A percentile compares a stretch with the other conserved stretches of the same genome.
phyloP scores from a whole-genome alignment of 1,140 invertebrate genomes.

The Globodera rostochiensis region DNA sequence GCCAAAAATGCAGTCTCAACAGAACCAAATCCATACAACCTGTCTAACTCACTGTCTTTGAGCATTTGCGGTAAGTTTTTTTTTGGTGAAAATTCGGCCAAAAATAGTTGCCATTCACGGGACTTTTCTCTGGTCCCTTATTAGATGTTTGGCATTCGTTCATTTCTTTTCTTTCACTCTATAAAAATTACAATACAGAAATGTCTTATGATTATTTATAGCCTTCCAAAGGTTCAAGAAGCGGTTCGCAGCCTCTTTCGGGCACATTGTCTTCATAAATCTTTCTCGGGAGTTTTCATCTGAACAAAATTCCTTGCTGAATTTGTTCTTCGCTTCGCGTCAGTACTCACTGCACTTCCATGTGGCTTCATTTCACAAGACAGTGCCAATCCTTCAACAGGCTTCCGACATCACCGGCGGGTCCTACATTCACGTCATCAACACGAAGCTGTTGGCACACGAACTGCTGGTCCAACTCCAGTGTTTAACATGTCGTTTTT shows the following conservation, averaged over 20 bases:
- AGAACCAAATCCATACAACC: slow-evolving; percentile 21
- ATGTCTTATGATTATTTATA: slow-evolving; percentile 19
- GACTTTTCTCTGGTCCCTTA: neutral
- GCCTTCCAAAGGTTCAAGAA: slow-evolving; percentile 42
- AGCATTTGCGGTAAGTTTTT: slow-evolving; percentile 42
- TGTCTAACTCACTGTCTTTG: slow-evolving; percentile 38
- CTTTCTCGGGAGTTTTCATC: slow-evolving; percentile 36
- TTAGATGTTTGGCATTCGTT: neutral
- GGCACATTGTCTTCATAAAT: slow-evolving; percentile 44
- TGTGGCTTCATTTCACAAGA: slow-evolving; percentile 35
- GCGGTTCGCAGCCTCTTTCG: slow-evolving; percentile 28
- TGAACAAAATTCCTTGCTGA: slow-evolving; percentile 46
- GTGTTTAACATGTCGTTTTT: neutral
- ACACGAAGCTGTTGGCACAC: slow-evolving; percentile 26
- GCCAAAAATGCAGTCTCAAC: neutral
- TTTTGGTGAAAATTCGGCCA: neutral
- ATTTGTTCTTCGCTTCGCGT: slow-evolving; percentile 45
- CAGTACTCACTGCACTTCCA: slow-evolving; percentile 38
- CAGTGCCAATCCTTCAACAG: slow-evolving; percentile 49
- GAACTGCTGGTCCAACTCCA: slow-evolving; percentile 33
- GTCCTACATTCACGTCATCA: slow-evolving; percentile 24
- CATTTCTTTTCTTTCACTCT: too few species aligned
- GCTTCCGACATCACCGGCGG: slow-evolving; percentile 47
- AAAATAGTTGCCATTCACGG: neutral
- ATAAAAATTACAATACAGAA: neutral